Conservation (phyloP, 2,113 vertebrate species). For the Podarcis muralis region DNA sequence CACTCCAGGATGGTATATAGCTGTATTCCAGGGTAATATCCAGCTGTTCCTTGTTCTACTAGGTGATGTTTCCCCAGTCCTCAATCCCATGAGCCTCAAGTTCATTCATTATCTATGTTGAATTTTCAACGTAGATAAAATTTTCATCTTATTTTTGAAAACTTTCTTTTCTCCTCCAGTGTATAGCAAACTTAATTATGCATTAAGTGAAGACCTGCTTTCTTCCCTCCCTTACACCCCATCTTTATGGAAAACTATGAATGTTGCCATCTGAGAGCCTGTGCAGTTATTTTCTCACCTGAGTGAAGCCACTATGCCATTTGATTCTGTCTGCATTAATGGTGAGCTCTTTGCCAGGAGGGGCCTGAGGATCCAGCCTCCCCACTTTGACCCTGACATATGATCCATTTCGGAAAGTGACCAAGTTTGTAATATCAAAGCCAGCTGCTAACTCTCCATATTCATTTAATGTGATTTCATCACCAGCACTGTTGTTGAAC, state of each 20-base stretch:
- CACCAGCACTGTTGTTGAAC: conserved; percentile 18
- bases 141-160: no score
- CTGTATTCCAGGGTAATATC: no score
- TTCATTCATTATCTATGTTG: no score
- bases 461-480: conserved; percentile 2
- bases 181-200: background rate
- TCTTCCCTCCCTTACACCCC: background rate
- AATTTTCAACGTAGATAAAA: no score
- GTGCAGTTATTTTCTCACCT: background rate
- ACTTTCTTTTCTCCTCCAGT: no score
- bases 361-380: background rate
- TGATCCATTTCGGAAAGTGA: conserved; percentile 2
- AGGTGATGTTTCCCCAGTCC: no score
- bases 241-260: background rate
- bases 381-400: background rate
- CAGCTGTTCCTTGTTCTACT: no score
- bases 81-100: no score
- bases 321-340: background rate
- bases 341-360: background rate
- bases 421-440: conserved; percentile 3
- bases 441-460: background rate
- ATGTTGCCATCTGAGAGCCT: no score
- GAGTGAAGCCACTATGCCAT: background rate
- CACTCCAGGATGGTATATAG: no score
- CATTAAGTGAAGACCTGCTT: background rate